Conservation (phyloP, 2,113 vertebrate genomes). For the Ancistrus triradiatus region DNA sequence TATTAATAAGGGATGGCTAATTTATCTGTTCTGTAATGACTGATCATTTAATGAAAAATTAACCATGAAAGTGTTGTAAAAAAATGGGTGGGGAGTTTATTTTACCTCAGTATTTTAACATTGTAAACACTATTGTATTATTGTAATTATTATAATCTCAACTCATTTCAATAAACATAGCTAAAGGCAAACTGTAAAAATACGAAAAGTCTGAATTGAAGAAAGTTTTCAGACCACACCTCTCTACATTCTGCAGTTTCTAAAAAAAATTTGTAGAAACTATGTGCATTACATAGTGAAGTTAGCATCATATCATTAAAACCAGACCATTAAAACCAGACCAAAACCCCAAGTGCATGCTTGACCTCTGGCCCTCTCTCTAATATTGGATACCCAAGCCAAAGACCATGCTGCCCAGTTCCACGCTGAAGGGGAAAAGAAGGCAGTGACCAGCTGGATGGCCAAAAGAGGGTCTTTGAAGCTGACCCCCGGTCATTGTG, state of each 20-base stretch:
- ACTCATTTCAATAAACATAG: neutral
- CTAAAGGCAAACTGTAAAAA: conserved; percentile 1
- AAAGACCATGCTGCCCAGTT: conserved; percentile 55
- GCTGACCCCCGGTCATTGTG: conserved; percentile 60
- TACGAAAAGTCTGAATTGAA: neutral
- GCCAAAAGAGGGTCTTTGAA: conserved; percentile 63
- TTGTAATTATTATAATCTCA: no score
- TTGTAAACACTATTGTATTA: neutral
- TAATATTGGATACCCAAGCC: conserved; percentile 39
- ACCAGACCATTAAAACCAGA: conserved; percentile 63
- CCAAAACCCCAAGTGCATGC: conserved; percentile 49
- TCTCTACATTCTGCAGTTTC: conserved; percentile 4
- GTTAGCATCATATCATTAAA: conserved; percentile 46
- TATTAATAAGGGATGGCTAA: conserved; percentile 45
- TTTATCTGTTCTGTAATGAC: conserved; percentile 34
- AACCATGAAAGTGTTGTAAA: conserved; percentile 1
- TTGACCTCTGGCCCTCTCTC: conserved; percentile 59
- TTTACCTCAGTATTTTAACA: neutral
- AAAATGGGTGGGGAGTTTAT: neutral
- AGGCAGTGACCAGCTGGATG: conserved; percentile 41
- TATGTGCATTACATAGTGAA: conserved; percentile 9
- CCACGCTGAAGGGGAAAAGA: conserved; percentile 45
- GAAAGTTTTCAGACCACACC: no score
- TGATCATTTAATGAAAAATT: conserved; percentile 25
- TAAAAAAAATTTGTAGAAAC: conserved; percentile 15